Base-by-base conservation (phyloP, 2,113 vertebrate species). In the Aegotheles bennettii region DNA sequence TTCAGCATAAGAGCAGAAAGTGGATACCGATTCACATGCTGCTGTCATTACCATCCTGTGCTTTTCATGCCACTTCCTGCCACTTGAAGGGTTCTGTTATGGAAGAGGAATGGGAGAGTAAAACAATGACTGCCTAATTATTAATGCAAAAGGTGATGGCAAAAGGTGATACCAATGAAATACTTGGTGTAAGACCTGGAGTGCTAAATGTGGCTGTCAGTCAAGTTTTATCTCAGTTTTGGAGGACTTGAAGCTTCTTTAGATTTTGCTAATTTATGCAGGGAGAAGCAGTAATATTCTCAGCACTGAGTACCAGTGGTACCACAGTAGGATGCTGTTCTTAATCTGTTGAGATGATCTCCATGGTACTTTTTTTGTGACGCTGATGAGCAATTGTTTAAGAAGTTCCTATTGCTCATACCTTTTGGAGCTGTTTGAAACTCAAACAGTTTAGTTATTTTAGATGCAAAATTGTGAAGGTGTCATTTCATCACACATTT, bases 21-120 rank as follows among this genome's bases (percentile, higher is more conserved):
- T 3, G 1, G 10, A 9, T 38, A 21, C 29, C 35, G 31, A 35
- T 74, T 61, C 14, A 35, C 1, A 0, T 40, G 25, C 33, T 80
- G n/a, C 70, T 68, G 6, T 48, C 11, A 10, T 35, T n/a, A 18
- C 9, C 31, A 17, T 56, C 59, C 16, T 25, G 20, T 67, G 63
- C 17, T 36, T 93, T 64, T 28, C 18, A 0, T 36, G 33, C 21
- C 35, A 13, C 53, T 84, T 59, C 17, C 29, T 42, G 42, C 64
- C 31, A 36, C 21, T 40, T 79, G 43, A 47, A 82, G 20, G 42
- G 10, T 48, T 87, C 31, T 35, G 26, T 18, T 87, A 13, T 14
- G 17, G 42, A 82, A 76, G 31, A 73, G 19, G 24, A 74, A 80
- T 50, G 13, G 61, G 29, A 59, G 31, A 79, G 21, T 38, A 74